Conservation (phyloP, 2,113 vertebrate species). For the Oncorhynchus mykiss region DNA sequence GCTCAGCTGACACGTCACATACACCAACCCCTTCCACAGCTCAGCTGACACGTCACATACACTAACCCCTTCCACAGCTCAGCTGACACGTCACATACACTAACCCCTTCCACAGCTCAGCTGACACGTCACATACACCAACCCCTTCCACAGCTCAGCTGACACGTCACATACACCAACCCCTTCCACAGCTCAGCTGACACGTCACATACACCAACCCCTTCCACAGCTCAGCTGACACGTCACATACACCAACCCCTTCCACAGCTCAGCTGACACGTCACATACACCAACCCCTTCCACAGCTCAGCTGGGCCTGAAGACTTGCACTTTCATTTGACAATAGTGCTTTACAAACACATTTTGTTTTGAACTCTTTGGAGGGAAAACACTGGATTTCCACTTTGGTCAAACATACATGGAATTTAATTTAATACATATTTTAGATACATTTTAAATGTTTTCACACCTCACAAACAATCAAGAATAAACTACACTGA, state of each 20-base stretch:
- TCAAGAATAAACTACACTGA: conserved; percentile 6
- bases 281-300: neutral
- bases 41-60: too few species aligned
- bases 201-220: too few species aligned
- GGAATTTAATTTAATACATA: conserved; percentile 16
- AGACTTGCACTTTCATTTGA: neutral
- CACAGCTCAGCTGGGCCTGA: neutral
- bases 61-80: too few species aligned
- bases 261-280: neutral
- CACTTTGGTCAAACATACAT: conserved; percentile 13
- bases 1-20: too few species aligned
- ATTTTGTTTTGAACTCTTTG: neutral
- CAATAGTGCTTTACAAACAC: conserved; percentile 15
- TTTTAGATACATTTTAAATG: neutral
- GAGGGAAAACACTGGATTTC: conserved; percentile 16
- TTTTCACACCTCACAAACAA: conserved; percentile 10
- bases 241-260: too few species aligned
- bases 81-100: too few species aligned
- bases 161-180: too few species aligned
- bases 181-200: too few species aligned
- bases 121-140: too few species aligned
- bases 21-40: too few species aligned
- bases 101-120: too few species aligned
- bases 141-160: too few species aligned
- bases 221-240: neutral